Conservation (phyloP, 2,113 vertebrate genomes). For the Toxotes jaculatrix region DNA sequence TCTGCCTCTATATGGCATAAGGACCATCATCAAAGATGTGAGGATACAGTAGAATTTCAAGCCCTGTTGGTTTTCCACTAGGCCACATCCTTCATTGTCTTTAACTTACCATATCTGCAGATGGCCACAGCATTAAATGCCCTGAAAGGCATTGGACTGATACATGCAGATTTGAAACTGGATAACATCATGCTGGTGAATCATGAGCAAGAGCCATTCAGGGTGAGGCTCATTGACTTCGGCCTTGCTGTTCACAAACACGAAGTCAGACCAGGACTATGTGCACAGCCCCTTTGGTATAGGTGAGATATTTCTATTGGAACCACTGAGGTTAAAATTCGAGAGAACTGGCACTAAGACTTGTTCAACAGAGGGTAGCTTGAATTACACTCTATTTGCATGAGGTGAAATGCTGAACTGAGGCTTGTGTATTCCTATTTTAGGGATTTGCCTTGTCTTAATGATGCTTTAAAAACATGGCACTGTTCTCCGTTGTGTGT, state of each 20-base stretch:
- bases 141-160: not conserved
- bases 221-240: not conserved
- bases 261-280: not conserved
- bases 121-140: not conserved
- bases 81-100: not conserved
- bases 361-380: no score
- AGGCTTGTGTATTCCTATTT: no score
- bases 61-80: not conserved
- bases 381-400: no score
- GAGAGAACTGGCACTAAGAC: no score
- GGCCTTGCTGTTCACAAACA: not conserved
- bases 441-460: no score
- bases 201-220: not conserved
- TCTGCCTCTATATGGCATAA: not conserved
- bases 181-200: not conserved
- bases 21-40: slow-evolving; percentile 22
- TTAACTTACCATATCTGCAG: not conserved
- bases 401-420: no score
- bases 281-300: not conserved
- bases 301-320: not conserved
- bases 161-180: not conserved
- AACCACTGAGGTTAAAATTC: no score
- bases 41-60: not conserved
- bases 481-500: no score
- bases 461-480: no score